Conservation (phyloP, 2,113 vertebrate genomes). For the Blennius ocellaris region DNA sequence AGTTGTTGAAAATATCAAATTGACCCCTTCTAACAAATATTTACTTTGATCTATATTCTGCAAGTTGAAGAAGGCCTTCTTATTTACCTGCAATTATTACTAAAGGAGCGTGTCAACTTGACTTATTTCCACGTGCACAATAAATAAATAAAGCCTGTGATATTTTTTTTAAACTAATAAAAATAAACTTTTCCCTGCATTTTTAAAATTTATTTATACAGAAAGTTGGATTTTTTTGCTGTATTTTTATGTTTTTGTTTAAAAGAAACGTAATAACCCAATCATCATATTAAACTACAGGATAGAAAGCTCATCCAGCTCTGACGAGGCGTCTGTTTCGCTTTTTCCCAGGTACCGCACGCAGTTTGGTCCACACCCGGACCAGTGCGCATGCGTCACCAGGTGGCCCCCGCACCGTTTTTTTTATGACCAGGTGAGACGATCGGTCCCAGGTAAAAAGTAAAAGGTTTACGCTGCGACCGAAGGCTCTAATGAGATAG, state of each 20-base stretch:
- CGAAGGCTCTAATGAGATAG: conserved; percentile 84
- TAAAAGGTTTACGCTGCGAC: conserved; percentile 86
- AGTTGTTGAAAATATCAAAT: not conserved
- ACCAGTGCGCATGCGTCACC: conserved; percentile 92
- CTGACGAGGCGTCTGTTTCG: not conserved
- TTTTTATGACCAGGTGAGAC: conserved; percentile 96
- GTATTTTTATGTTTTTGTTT: not conserved
- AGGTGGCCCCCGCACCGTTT: conserved; percentile 87
- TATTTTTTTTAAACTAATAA: not conserved
- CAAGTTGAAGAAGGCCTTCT: not conserved
- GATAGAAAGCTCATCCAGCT: not conserved
- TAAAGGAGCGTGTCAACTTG: not conserved
- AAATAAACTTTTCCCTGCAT: not conserved
- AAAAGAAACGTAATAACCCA: too few species aligned
- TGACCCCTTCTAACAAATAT: not conserved
- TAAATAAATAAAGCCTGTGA: not conserved
- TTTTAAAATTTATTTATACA: not conserved
- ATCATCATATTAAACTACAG: too few species aligned
- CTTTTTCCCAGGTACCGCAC: conserved; percentile 58
- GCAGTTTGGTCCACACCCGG: conserved; percentile 77
- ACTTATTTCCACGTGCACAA: not conserved
- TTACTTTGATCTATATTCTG: not conserved
- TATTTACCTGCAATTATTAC: not conserved
- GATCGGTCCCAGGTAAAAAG: conserved; percentile 89
- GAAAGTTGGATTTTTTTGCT: not conserved